Conservation (phyloP, 2,113 vertebrate species). For the Macrotus californicus region DNA sequence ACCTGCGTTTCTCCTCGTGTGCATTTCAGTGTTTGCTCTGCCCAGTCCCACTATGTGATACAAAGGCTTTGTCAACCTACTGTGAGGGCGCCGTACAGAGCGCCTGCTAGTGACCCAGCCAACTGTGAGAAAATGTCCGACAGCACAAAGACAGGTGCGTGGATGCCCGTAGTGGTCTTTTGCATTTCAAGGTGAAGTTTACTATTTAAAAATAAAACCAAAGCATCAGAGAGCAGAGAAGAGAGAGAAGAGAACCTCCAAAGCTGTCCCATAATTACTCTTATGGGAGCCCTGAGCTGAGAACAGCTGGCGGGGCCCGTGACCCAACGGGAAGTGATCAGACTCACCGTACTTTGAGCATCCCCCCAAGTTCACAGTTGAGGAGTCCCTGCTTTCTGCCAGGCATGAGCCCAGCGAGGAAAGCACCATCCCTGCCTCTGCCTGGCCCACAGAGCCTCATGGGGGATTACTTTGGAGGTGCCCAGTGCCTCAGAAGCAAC, state of each 20-base stretch:
- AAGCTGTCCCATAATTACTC: neutral
- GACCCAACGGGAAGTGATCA: neutral
- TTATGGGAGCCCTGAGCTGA: neutral
- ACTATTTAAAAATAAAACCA: neutral
- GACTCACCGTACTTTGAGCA: neutral
- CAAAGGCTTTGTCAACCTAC: neutral
- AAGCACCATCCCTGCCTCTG: rapidly evolving
- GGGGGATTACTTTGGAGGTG: neutral
- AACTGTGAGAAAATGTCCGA: neutral
- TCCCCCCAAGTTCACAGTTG: neutral
- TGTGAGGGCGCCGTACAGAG: neutral
- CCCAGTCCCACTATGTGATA: neutral
- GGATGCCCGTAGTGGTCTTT: neutral
- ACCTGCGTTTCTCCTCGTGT: neutral
- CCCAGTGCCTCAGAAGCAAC: neutral
- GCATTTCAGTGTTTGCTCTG: neutral
- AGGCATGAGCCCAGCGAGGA: neutral
- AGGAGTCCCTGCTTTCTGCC: neutral
- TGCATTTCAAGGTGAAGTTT: neutral
- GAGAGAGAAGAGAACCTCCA: neutral
- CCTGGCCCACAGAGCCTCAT: rapidly evolving
- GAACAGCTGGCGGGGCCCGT: neutral
- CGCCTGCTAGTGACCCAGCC: neutral
- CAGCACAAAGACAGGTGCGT: neutral
- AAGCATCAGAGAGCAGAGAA: neutral